Base-by-base conservation (phyloP, 2,797 vertebrate species). In the Microhierax caerulescens region DNA sequence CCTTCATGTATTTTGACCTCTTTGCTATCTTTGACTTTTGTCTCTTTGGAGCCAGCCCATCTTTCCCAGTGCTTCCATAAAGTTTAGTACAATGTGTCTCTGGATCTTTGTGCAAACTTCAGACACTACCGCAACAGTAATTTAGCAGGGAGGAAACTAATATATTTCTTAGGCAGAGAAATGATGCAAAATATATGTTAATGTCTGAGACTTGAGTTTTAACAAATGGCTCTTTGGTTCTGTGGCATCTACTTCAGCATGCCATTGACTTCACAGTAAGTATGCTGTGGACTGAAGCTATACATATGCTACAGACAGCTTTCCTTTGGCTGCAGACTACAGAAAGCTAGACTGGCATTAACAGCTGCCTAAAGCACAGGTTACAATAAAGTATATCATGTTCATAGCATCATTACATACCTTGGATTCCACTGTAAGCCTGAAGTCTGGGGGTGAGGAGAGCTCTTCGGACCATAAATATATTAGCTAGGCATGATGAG, bases 311-410 rank as follows among this genome's bases (percentile, higher is more conserved):
- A 60, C 93, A 95, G 74, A 79, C 74, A 74, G 4, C 79, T 73
- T 82, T 88, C 88, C 77, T 87, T 82, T 93, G 88, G 88, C 93
- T 63, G 59, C 73, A 94, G 75, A 82, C 90, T 88, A 7, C 75
- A 56, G 72, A 89, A 57, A 77, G 72, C 70, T 51, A 78, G 93
- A 97, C 21, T 94, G 97, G 74, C 96, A 2, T 60, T 45, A 89
- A 70, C 97, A 97, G 97, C 95, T 97, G 97, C 92, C 88, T 59
- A 64, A 82, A 92, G 90, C 39, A 65, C 92, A 93, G 96, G 93
- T 95, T 94, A 91, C 92, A 94, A 90, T 61, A 45, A 75, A 96
- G 68, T 87, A 64, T 92, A 85, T 93, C 96, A 11, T 92, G 86
- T 92, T 96, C 91, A 34, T 80, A 80, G 80, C 90, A 85, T 82